Evolutionary conservation across 2,888 invertebrate genomes (phyloP).

Genomic region (Lamellibrachia columna): DNA sequence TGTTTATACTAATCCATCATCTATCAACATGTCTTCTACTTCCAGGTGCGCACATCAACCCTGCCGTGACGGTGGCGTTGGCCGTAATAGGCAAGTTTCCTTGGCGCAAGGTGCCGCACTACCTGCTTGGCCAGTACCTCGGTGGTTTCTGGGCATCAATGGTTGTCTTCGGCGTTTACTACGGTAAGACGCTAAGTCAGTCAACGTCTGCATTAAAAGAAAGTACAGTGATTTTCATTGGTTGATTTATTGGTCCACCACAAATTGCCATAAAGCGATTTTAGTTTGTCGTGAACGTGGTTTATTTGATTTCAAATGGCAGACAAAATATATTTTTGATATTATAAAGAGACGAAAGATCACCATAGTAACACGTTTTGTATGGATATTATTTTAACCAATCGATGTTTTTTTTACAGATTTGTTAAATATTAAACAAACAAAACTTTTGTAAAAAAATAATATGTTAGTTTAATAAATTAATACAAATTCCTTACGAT

Average conservation of each 20-base stretch:
- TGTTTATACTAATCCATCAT: not conserved
- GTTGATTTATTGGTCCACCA: too few relatives aligned
- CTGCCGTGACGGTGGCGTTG: slow-evolving; percentile 60
- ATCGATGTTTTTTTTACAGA: too few relatives aligned
- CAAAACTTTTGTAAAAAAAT: too few relatives aligned
- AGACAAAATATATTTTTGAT: not conserved
- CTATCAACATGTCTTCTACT: not conserved
- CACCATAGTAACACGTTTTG: too few relatives aligned
- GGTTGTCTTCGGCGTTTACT: slow-evolving; percentile 68
- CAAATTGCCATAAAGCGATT: too few relatives aligned
- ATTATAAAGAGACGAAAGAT: too few relatives aligned
- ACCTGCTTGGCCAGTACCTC: slow-evolving; percentile 68
- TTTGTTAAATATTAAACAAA: not conserved
- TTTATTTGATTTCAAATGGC: too few relatives aligned
- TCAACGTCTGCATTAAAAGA: not conserved
- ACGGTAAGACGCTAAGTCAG: slow-evolving; percentile 57
- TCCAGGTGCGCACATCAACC: slow-evolving; percentile 65
- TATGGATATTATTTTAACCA: too few relatives aligned
- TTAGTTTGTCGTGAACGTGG: too few relatives aligned
- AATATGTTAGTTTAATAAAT: too few relatives aligned
- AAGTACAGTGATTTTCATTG: too few relatives aligned
- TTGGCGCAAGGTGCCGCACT: slow-evolving; percentile 56
- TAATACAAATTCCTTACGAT: too few relatives aligned
- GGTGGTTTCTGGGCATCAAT: slow-evolving; percentile 69
- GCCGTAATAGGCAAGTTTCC: slow-evolving; percentile 50